Conservation (phyloP, 2,797 vertebrate genomes). For the Perodicticus potto region DNA sequence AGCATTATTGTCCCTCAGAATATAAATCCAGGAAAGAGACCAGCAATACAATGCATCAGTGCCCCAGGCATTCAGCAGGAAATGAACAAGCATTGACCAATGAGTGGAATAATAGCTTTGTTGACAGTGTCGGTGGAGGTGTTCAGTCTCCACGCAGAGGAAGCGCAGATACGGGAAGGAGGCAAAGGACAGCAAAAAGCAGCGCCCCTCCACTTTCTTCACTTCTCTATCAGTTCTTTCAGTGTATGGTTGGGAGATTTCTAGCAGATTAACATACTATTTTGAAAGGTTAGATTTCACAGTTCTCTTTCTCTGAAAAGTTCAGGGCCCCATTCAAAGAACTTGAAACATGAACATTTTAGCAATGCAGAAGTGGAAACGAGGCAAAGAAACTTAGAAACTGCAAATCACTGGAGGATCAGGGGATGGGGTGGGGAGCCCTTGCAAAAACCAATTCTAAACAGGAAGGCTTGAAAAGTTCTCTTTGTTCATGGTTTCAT, state of each 20-base stretch:
- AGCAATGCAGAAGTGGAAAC: neutral
- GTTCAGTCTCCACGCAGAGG: slow-evolving; percentile 73
- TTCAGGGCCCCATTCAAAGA: neutral
- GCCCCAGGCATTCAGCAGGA: slow-evolving; percentile 81
- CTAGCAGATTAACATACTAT: neutral
- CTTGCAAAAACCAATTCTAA: neutral
- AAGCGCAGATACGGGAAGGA: slow-evolving; percentile 33
- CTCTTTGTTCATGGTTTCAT: neutral
- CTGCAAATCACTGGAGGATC: neutral
- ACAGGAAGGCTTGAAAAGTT: neutral
- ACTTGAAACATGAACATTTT: neutral
- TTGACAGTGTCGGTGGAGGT: slow-evolving; percentile 79
- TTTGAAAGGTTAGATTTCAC: neutral
- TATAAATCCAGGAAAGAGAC: slow-evolving; percentile 76
- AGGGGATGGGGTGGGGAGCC: neutral
- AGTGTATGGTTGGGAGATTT: neutral
- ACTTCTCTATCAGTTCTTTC: neutral
- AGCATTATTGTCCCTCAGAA: slow-evolving; percentile 56
- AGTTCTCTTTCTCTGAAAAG: neutral
- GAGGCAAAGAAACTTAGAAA: neutral
- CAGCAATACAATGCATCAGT: slow-evolving; percentile 51
- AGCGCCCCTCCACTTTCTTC: neutral
- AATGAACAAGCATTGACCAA: slow-evolving; percentile 84
- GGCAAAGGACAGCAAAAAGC: neutral
- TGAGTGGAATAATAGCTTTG: slow-evolving; percentile 86